Evolutionary conservation across 1,140 invertebrate species (phyloP).

Genomic region (Heliconius himera): DNA sequence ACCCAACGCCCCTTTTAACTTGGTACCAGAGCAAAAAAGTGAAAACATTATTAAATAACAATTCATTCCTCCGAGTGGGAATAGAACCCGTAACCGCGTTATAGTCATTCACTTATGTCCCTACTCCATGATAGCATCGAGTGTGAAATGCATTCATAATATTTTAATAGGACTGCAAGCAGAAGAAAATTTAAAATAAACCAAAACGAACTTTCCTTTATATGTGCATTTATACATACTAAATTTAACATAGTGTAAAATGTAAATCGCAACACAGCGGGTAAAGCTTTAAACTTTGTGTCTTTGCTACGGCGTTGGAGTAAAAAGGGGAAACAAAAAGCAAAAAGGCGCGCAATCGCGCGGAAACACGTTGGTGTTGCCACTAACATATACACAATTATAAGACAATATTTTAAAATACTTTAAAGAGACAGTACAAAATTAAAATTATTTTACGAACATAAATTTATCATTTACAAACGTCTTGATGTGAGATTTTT

Average conservation of each 20-base stretch:
- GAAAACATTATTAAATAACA: too few relatives aligned
- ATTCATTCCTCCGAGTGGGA: too few relatives aligned
- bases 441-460: too few relatives aligned
- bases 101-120: too few relatives aligned
- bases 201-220: too few relatives aligned
- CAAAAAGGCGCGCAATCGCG: slow-evolving; percentile 27
- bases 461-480: too few relatives aligned
- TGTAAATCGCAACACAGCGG: not conserved
- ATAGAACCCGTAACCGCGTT: too few relatives aligned
- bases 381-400: slow-evolving; percentile 26
- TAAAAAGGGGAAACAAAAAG: slow-evolving; percentile 25
- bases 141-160: too few relatives aligned
- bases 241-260: slow-evolving; percentile 13
- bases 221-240: not conserved
- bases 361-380: slow-evolving; percentile 36
- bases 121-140: too few relatives aligned
- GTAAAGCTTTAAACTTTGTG: slow-evolving; percentile 19
- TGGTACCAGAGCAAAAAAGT: too few relatives aligned
- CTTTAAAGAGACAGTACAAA: not conserved
- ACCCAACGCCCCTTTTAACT: too few relatives aligned
- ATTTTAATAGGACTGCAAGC: not conserved
- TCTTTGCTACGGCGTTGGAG: slow-evolving; percentile 21
- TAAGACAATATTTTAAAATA: not conserved
- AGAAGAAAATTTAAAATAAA: not conserved
- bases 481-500: too few relatives aligned